Evolutionary conservation across 2,113 vertebrate genomes (phyloP).

Genomic region (Mesocricetus auratus): DNA sequence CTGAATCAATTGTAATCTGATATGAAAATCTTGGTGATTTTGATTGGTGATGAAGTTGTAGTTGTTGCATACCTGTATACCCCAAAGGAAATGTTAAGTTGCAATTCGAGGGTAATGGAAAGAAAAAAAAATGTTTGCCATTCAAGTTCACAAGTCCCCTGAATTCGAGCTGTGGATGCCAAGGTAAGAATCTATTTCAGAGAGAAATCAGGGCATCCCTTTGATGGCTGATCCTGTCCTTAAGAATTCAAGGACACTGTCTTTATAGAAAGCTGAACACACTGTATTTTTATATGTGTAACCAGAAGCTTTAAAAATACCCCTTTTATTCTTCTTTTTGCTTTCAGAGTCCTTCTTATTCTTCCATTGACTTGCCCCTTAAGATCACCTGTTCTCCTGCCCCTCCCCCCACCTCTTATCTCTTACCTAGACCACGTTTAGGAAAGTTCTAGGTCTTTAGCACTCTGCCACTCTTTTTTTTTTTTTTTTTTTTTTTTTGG

Average conservation of each 20-base stretch:
- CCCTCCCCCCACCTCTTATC: not conserved
- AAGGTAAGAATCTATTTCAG: conserved; percentile 68
- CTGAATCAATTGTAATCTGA: not conserved
- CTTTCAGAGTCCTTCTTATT: conserved; percentile 40
- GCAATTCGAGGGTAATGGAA: conserved; percentile 5
- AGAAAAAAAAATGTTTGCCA: conserved; percentile 50
- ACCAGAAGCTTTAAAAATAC: conserved; percentile 76
- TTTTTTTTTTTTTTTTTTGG: not conserved
- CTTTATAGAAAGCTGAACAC: conserved; percentile 74
- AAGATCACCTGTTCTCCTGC: not conserved
- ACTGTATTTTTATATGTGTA: conserved; percentile 76
- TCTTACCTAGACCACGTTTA: not conserved
- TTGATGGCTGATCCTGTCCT: conserved; percentile 73
- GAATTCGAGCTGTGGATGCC: conserved; percentile 22
- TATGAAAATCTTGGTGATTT: conserved; percentile 39
- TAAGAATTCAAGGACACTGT: conserved; percentile 67
- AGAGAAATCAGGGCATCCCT: conserved; percentile 68
- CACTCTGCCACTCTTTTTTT: not conserved
- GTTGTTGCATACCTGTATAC: not conserved
- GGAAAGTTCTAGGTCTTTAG: conserved; percentile 6
- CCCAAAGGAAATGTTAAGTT: not conserved
- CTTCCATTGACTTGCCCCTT: conserved; percentile 8
- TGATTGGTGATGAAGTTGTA: conserved; percentile 18
- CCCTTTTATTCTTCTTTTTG: conserved; percentile 52
- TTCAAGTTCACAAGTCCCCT: conserved; percentile 12